These are phyloP conservation scores for Telmatochromis sp. DNA, from an alignment of 2,113 vertebrate genomes.

Conservation along the genomic window DNA sequence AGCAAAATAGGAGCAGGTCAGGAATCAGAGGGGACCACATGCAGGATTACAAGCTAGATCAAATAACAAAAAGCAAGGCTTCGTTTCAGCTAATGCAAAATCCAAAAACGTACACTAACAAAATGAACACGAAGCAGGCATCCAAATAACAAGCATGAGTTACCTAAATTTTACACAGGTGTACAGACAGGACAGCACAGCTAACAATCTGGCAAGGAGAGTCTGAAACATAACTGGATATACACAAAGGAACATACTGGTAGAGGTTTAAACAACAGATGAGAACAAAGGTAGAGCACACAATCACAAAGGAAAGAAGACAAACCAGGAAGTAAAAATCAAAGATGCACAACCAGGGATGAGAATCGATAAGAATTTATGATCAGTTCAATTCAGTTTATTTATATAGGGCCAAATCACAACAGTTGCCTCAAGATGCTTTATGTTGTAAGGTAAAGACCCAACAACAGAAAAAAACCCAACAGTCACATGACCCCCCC, in stretches of 20 bases:
- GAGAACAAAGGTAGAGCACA: background rate
- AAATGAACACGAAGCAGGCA: background rate
- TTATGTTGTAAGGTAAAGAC: background rate
- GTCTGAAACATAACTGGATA: background rate
- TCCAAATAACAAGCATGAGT: background rate
- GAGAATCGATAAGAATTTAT: background rate
- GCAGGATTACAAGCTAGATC: background rate
- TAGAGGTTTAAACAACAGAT: background rate
- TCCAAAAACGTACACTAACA: background rate
- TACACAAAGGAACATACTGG: background rate
- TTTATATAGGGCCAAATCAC: background rate
- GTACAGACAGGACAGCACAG: background rate
- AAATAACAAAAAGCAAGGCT: background rate
- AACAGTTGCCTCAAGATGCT: background rate
- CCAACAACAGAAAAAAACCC: fast-evolving
- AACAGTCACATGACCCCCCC: background rate
- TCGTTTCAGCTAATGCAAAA: fast-evolving
- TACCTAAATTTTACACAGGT: background rate
- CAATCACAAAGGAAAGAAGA: background rate
- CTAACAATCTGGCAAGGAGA: background rate
- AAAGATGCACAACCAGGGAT: background rate
- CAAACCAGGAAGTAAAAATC: background rate
- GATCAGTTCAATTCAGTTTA: background rate
- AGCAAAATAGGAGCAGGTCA: background rate
- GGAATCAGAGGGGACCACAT: background rate